These are phyloP conservation scores for Lineus longissimus DNA, from an alignment of 1,140 invertebrate species.

Conservation along the genomic window DNA sequence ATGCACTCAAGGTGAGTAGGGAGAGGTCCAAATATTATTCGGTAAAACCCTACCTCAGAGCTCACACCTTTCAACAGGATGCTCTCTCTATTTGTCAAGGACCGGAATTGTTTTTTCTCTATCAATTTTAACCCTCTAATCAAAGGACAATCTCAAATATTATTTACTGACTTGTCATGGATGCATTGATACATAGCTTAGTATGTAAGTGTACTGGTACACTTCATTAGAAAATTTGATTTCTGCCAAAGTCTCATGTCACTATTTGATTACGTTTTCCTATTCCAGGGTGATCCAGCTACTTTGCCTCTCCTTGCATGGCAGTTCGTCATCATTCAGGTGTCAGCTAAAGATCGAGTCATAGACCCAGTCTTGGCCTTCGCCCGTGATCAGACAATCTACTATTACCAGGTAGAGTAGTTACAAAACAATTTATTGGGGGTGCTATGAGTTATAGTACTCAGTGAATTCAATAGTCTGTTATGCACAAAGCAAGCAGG, in stretches of 20 bases:
- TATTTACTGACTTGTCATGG: too few relatives aligned
- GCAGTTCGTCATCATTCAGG: slow-evolving; percentile 84
- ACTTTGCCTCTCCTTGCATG: slow-evolving; percentile 82
- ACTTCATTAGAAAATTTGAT: too few relatives aligned
- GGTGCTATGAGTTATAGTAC: background rate
- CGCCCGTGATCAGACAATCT: slow-evolving; percentile 71
- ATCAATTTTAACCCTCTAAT: too few relatives aligned
- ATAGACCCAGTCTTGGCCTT: slow-evolving; percentile 83
- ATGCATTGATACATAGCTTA: too few relatives aligned
- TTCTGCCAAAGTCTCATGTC: too few relatives aligned
- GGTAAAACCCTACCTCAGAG: too few relatives aligned
- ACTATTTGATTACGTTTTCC: background rate
- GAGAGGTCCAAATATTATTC: background rate
- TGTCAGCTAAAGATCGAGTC: slow-evolving; percentile 65
- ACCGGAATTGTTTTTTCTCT: too few relatives aligned
- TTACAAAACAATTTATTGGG: background rate
- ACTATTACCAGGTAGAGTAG: slow-evolving; percentile 74
- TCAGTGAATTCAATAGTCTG: slow-evolving; percentile 20
- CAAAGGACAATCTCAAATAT: too few relatives aligned
- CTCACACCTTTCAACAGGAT: too few relatives aligned
- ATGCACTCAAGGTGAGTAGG: slow-evolving; percentile 56
- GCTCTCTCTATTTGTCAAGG: too few relatives aligned
- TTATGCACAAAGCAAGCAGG: slow-evolving; percentile 20
- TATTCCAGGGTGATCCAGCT: slow-evolving; percentile 46
- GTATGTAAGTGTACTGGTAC: too few relatives aligned